phyloP scores from a whole-genome alignment of 2,113 vertebrate genomes.

The Anhinga anhinga region DNA sequence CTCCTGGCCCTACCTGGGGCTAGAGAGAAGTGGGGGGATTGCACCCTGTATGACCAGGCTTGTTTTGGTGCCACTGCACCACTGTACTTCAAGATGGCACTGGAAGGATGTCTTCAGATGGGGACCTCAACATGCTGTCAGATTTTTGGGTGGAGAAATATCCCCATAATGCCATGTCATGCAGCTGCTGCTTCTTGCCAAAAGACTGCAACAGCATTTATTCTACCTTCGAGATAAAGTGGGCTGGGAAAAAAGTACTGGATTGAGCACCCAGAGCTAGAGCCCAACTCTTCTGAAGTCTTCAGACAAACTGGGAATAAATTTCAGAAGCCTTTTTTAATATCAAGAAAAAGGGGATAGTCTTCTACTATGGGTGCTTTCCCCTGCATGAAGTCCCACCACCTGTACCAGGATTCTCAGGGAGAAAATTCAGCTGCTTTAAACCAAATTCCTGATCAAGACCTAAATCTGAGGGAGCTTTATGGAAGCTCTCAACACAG shows the following conservation, averaged over 20 bases:
- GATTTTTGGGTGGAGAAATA: not conserved
- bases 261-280: not conserved
- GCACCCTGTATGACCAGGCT: not conserved
- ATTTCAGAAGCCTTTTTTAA: not conserved
- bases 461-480: not conserved
- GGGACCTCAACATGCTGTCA: not conserved
- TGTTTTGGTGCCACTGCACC: not conserved
- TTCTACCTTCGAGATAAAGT: not conserved
- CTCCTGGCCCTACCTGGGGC: not conserved
- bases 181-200: not conserved
- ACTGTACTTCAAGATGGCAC: not conserved
- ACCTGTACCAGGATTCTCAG: not conserved
- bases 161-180: accelerated
- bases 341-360: not conserved
- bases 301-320: not conserved
- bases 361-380: not conserved
- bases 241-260: not conserved
- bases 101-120: not conserved
- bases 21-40: not conserved
- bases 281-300: not conserved
- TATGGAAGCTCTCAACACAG: not conserved
- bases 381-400: not conserved
- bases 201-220: not conserved
- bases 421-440: not conserved
- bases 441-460: not conserved